These are phyloP conservation scores for Macaca mulatta DNA, from an alignment of 2,113 vertebrate genomes.

Conservation along the genomic window DNA sequence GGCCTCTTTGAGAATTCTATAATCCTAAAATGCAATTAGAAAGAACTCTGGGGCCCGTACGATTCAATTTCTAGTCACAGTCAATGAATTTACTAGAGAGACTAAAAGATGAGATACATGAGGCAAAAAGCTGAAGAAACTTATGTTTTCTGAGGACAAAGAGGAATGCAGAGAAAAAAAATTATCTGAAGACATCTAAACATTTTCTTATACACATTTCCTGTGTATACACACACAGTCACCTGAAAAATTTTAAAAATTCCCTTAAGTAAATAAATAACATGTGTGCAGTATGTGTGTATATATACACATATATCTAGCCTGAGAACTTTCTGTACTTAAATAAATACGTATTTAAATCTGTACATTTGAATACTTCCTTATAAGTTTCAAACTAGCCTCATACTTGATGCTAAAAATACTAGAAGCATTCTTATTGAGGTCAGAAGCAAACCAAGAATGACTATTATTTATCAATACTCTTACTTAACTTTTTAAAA, in stretches of 20 bases:
- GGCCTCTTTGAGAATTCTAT: slow-evolving; percentile 2
- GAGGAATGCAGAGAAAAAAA: not conserved
- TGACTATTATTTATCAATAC: not conserved
- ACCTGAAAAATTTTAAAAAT: not conserved
- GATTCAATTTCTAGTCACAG: not conserved
- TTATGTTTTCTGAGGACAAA: not conserved
- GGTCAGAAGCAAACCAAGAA: not conserved
- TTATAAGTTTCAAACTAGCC: not conserved
- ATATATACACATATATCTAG: not conserved
- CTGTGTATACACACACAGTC: not conserved
- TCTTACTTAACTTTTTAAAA: not conserved
- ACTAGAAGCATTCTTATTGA: not conserved
- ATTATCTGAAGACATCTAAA: not conserved
- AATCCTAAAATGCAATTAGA: slow-evolving; percentile 58
- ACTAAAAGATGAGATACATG: not conserved
- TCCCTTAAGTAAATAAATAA: not conserved
- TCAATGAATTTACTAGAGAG: not conserved
- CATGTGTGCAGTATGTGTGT: no score
- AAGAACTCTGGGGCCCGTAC: not conserved
- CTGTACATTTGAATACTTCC: not conserved
- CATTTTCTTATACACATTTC: not conserved
- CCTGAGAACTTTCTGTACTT: not conserved
- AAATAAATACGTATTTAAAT: not conserved
- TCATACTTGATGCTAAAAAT: not conserved
- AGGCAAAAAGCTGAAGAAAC: not conserved